Evolutionary conservation across 2,113 vertebrate species (phyloP).

Genomic region (Dasypus novemcinctus): DNA sequence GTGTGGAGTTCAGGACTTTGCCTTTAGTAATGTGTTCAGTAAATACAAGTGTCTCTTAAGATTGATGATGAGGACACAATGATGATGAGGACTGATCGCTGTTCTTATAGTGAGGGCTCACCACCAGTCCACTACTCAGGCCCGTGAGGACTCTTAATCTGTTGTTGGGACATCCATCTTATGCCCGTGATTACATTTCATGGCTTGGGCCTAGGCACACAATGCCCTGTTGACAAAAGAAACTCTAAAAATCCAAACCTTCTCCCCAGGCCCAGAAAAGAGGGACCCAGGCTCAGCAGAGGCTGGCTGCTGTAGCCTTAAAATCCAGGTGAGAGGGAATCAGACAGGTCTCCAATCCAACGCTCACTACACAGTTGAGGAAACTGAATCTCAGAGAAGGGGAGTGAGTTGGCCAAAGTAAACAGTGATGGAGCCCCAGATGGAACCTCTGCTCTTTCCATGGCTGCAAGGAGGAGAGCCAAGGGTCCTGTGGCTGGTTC

Average conservation of each 20-base stretch:
- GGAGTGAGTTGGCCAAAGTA: rapidly evolving
- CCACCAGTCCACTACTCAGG: no score
- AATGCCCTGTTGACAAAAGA: slow-evolving; percentile 59
- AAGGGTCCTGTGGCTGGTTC: background rate
- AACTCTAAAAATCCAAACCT: slow-evolving; percentile 25
- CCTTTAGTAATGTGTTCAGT: background rate
- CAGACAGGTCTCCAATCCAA: background rate
- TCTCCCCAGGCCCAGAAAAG: background rate
- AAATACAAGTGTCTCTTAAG: background rate
- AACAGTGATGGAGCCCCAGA: background rate
- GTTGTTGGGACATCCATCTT: slow-evolving; percentile 29
- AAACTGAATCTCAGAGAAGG: background rate
- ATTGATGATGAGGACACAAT: background rate
- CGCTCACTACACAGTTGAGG: background rate
- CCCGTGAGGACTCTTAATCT: background rate
- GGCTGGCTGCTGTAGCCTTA: background rate
- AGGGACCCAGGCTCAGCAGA: background rate
- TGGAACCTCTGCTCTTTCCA: background rate
- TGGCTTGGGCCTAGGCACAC: background rate
- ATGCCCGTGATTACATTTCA: slow-evolving; percentile 55
- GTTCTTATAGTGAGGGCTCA: background rate
- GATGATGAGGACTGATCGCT: background rate
- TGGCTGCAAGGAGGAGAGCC: background rate
- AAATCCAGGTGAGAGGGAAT: background rate
- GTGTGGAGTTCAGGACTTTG: background rate